phyloP scores from a whole-genome alignment of 2,113 vertebrate species.

The Ameiurus melas region DNA sequence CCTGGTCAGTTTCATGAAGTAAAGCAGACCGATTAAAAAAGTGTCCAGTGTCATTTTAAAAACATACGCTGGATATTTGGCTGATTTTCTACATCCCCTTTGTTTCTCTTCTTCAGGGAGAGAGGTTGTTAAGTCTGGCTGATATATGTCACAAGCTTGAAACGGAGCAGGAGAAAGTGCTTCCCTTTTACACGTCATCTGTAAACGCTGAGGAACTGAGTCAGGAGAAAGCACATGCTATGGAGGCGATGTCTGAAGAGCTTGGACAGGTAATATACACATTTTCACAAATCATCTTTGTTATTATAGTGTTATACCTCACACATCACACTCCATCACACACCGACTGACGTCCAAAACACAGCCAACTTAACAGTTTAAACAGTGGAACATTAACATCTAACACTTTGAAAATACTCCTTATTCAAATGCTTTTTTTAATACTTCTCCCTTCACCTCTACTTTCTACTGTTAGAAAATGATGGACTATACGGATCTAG shows the following conservation, averaged over 20 bases:
- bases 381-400: neutral
- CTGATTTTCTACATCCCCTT: neutral
- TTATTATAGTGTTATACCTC: neutral
- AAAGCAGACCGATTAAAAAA: neutral
- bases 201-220: slow-evolving; percentile 65
- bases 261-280: slow-evolving; percentile 69
- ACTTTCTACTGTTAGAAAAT: slow-evolving; percentile 61
- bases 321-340: neutral
- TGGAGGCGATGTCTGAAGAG: slow-evolving; percentile 58
- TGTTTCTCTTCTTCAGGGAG: slow-evolving; percentile 67
- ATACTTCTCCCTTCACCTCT: neutral
- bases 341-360: neutral
- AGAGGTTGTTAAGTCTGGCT: slow-evolving; percentile 72
- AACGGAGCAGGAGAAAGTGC: slow-evolving; percentile 82
- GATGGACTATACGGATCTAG: slow-evolving; percentile 70
- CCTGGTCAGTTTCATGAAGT: neutral
- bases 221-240: slow-evolving; percentile 36
- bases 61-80: neutral
- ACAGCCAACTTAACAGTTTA: neutral
- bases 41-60: neutral
- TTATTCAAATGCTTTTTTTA: neutral
- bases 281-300: neutral
- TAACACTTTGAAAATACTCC: neutral
- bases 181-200: slow-evolving; percentile 77
- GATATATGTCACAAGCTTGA: slow-evolving; percentile 83